A percentile compares a stretch with the other conserved stretches of the same genome.
Evolutionary conservation across 2,888 invertebrate species (phyloP).

Genomic region (Caenorhabditis doughertyi): DNA sequence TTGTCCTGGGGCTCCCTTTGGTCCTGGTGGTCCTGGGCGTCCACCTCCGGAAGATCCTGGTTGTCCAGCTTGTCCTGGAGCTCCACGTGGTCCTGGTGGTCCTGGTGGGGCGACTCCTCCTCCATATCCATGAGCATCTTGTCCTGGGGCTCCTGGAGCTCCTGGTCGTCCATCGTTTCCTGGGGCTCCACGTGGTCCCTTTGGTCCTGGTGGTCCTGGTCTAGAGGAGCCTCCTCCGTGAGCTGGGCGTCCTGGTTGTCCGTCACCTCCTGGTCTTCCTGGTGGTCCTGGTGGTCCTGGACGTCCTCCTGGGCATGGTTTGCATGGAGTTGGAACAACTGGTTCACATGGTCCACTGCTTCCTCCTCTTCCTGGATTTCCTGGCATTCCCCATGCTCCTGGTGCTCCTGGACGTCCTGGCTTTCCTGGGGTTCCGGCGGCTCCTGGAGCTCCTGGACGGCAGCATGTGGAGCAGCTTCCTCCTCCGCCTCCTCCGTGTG

Average conservation of each 20-base stretch:
- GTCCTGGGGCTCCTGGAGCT: constrained; percentile 58
- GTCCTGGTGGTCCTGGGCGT: constrained; percentile 61
- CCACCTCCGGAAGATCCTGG: constrained; percentile 61
- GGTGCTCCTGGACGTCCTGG: constrained; percentile 77
- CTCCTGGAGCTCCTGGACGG: constrained; percentile 76
- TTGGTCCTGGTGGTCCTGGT: constrained; percentile 64
- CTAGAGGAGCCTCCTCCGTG: constrained; percentile 44
- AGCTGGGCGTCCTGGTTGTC: constrained; percentile 66
- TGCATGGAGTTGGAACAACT: constrained; percentile 79
- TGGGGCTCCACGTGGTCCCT: constrained; percentile 57
- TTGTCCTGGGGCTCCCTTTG: constrained; percentile 63
- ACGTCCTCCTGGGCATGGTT: constrained; percentile 75
- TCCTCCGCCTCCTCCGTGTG: constrained; percentile 10
- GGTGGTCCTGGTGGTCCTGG: constrained; percentile 63
- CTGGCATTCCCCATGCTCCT: constrained; percentile 77
- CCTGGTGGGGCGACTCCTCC: constrained; percentile 67
- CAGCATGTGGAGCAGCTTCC: constrained; percentile 72
- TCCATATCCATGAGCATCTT: constrained; percentile 63
- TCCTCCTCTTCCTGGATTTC: constrained; percentile 74
- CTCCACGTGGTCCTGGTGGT: constrained; percentile 63
- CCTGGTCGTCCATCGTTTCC: constrained; percentile 62
- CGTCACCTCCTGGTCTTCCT: constrained; percentile 68
- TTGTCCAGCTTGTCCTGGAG: constrained; percentile 63
- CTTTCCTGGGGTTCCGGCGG: constrained; percentile 73
- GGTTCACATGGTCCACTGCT: constrained; percentile 70